These are phyloP conservation scores for Monoplex corrugatus DNA, from an alignment of 2,888 invertebrate genomes.

Conservation along the genomic window DNA sequence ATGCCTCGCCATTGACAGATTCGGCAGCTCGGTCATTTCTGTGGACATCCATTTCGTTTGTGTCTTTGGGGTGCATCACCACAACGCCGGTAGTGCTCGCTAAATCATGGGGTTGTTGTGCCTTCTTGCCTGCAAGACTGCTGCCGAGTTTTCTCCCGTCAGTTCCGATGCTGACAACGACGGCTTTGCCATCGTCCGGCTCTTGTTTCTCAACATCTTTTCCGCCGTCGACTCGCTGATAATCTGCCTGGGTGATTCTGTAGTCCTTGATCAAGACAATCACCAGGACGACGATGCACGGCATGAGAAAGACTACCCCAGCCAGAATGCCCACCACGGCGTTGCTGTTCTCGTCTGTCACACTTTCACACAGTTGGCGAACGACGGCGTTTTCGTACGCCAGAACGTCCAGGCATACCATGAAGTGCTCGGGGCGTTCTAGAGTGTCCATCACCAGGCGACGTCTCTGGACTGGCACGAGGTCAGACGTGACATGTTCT, in stretches of 20 bases:
- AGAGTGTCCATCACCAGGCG: constrained; percentile 40
- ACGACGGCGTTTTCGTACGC: constrained; percentile 46
- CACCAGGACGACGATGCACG: constrained; percentile 60
- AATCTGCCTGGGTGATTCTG: background rate
- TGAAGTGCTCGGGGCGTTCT: constrained; percentile 51
- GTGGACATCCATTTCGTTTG: too few species aligned
- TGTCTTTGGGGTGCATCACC: too few species aligned
- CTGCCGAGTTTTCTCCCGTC: too few species aligned
- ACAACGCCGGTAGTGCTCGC: too few species aligned
- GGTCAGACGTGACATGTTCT: background rate
- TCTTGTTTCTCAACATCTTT: background rate
- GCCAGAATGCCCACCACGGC: constrained; percentile 66
- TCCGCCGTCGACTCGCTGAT: background rate
- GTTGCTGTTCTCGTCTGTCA: constrained; percentile 35
- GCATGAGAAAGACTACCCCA: constrained; percentile 64
- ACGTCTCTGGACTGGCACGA: constrained; percentile 46
- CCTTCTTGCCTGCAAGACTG: too few species aligned
- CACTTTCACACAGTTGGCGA: background rate
- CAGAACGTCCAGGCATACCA: constrained; percentile 58
- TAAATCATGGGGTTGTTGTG: too few species aligned
- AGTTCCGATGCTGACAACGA: background rate
- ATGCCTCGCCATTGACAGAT: too few species aligned
- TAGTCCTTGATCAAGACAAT: constrained; percentile 58
- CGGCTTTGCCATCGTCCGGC: background rate
- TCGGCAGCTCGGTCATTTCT: too few species aligned